Conservation (phyloP, 2,888 invertebrate genomes). For the Microplitis manilae region DNA sequence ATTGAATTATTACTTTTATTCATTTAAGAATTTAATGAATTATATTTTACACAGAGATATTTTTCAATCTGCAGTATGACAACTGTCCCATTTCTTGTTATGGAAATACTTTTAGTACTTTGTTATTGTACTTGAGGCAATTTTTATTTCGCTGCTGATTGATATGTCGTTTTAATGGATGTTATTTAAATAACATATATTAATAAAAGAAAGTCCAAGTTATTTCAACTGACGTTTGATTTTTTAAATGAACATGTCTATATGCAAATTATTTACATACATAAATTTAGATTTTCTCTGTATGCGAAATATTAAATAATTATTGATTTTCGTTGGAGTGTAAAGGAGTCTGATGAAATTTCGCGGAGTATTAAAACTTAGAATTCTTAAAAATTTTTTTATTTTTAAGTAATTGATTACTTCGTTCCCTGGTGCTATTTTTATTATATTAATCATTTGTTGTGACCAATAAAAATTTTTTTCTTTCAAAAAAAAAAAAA, state of each 20-base stretch:
- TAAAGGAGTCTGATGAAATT: too few relatives aligned
- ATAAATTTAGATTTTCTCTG: background rate
- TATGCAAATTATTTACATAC: background rate
- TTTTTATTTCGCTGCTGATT: background rate
- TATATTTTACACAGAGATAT: slow-evolving; percentile 17
- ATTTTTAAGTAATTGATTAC: too few relatives aligned
- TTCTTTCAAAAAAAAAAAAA: too few relatives aligned
- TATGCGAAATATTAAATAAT: background rate
- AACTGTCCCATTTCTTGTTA: slow-evolving; percentile 5
- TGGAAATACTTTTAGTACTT: background rate
- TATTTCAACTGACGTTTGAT: background rate
- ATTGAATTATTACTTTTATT: background rate
- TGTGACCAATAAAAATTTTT: too few relatives aligned
- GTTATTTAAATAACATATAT: background rate
- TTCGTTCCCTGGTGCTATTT: too few relatives aligned
- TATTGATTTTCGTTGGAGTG: too few relatives aligned
- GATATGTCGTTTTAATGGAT: background rate
- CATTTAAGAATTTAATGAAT: background rate
- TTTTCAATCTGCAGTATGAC: slow-evolving; percentile 29
- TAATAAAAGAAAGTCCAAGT: background rate
- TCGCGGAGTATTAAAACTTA: too few relatives aligned
- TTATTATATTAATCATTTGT: too few relatives aligned
- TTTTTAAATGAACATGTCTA: background rate
- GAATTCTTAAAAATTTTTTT: too few relatives aligned
- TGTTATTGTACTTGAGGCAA: background rate